Base-by-base conservation (phyloP, 2,113 vertebrate species). In the Macaca mulatta region DNA sequence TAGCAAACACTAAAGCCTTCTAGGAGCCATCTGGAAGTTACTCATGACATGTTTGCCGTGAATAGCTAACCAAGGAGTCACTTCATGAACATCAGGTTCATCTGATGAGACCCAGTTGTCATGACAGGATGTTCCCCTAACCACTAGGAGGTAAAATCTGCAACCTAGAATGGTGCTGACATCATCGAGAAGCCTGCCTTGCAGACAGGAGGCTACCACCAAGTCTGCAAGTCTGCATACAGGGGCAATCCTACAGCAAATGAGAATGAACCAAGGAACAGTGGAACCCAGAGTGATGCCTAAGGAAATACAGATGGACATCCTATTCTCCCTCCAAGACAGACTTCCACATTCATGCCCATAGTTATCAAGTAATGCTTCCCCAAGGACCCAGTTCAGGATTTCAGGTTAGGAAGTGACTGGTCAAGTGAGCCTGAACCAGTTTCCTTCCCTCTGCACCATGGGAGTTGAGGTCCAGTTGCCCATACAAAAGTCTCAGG, bases 401-500 rank as follows among this genome's bases (percentile, higher is more conserved):
- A 35, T 64, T 64, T 64, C 1, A 30, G 27, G 13, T 64, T 64
- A 64, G 61, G 27, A 30, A 16, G 55, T 17, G 25, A 30, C 25
- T 4, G 2, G 8, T 43, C 38, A 43, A 5, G 18, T 81, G 22
- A 20, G 14, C 38, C 14, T 43, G 38, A 16, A 61, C 38, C 27
- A 83, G 3, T 23, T 40, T 81, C 8, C 4, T 35, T 50, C 17
- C 20, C 12, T 10, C 20, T 75, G 32, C 32, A 45, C 17, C 57
- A 3, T 43, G 27, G 9, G 4, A 30, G 7, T 4, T 17, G 30
- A 83, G 30, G 50, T 55, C 43, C 12, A 23, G 48, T 57, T 43
- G 45, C 9, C 22, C 5, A 6, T 0, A 1, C n/a, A 45, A 1
- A 14, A 13, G 0, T 64, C 38, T 38, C 70, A 67, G 35, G n/a